Percentiles rank a stretch among this genome's conserved stretches.
phyloP scores from a whole-genome alignment of 2,888 invertebrate genomes.

The Chymomyza procnemis region DNA sequence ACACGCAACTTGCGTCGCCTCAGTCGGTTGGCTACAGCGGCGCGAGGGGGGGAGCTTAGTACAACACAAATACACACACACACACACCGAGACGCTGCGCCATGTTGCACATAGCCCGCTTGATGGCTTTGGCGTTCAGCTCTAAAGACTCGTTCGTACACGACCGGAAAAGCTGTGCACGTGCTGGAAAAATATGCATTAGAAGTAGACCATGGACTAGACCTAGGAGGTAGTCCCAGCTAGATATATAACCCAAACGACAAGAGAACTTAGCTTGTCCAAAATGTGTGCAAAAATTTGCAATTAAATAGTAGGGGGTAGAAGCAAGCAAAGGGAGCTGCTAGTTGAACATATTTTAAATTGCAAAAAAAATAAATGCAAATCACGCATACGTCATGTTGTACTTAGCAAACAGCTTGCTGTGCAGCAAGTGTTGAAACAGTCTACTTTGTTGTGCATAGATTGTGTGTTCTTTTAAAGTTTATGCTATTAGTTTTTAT shows the following conservation, averaged over 20 bases:
- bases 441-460: too few relatives aligned
- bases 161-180: constrained; percentile 70
- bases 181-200: constrained; percentile 72
- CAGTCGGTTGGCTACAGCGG: background rate
- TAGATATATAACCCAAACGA: background rate
- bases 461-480: too few relatives aligned
- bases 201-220: constrained; percentile 19
- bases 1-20: constrained; percentile 76
- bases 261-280: background rate
- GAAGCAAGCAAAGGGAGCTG: too few relatives aligned
- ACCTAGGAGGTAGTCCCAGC: too few relatives aligned
- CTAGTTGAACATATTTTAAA: background rate
- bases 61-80: constrained; percentile 10
- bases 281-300: background rate
- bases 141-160: constrained; percentile 15
- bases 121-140: constrained; percentile 17
- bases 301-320: background rate
- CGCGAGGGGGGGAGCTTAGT: background rate
- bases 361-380: background rate
- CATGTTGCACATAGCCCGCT: constrained; percentile 52
- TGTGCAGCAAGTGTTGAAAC: too few relatives aligned
- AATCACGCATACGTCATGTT: background rate
- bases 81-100: constrained; percentile 43
- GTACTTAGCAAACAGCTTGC: background rate
- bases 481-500: too few relatives aligned